These are phyloP conservation scores for Periophthalmodon schlosseri DNA, from an alignment of 2,113 vertebrate species.

Conservation along the genomic window DNA sequence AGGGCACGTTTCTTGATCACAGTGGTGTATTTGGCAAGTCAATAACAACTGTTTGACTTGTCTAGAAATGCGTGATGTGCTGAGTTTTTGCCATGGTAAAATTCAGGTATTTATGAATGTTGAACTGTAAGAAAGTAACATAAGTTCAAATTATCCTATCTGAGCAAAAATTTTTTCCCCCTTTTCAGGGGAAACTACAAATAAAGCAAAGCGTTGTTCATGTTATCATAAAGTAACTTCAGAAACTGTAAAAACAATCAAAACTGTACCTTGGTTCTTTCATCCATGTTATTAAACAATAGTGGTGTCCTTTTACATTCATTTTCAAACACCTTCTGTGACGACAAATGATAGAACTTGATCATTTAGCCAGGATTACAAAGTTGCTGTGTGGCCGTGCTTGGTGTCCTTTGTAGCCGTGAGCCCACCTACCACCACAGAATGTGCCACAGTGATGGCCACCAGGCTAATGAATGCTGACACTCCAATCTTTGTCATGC, in stretches of 20 bases:
- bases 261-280: neutral
- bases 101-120: neutral
- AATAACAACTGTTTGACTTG: neutral
- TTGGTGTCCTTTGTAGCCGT: slow-evolving; percentile 13
- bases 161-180: too few relatives aligned
- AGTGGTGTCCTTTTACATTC: neutral
- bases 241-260: too few relatives aligned
- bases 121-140: neutral
- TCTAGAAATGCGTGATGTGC: neutral
- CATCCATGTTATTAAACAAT: neutral
- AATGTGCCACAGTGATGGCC: slow-evolving; percentile 52
- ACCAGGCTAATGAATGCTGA: slow-evolving; percentile 61
- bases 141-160: neutral
- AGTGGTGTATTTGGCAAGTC: neutral
- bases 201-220: neutral
- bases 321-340: neutral
- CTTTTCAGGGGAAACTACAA: too few relatives aligned
- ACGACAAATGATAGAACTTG: neutral
- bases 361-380: slow-evolving; percentile 29
- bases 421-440: slow-evolving; percentile 23
- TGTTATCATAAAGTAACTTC: neutral
- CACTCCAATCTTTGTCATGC: slow-evolving; percentile 70
- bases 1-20: neutral
- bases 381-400: slow-evolving; percentile 8
- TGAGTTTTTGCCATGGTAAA: neutral